Conservation (phyloP, 2,888 invertebrate species). For the Pyralis farinalis region DNA sequence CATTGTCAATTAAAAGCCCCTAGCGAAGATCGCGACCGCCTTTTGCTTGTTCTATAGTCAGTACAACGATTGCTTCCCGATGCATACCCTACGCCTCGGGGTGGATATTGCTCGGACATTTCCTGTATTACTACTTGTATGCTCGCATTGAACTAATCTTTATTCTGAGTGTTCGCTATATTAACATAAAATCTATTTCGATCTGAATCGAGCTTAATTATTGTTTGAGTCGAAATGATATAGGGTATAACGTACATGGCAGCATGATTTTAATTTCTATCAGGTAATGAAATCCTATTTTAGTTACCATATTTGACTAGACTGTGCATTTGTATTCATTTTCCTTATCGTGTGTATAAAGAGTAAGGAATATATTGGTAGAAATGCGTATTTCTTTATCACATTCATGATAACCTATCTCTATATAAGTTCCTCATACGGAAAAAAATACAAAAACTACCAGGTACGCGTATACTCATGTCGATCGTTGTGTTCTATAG, state of each 20-base stretch:
- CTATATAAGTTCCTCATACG: too few relatives aligned
- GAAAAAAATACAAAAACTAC: too few relatives aligned
- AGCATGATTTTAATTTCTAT: slow-evolving; percentile 8
- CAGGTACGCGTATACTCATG: too few relatives aligned
- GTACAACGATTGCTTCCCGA: slow-evolving; percentile 66
- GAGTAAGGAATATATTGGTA: background rate
- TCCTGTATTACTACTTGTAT: slow-evolving; percentile 69
- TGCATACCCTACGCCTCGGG: slow-evolving; percentile 65
- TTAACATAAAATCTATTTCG: slow-evolving; percentile 67
- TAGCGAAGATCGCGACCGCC: slow-evolving; percentile 64
- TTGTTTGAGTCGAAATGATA: slow-evolving; percentile 31
- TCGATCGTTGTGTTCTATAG: too few relatives aligned
- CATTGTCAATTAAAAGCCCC: slow-evolving; percentile 73
- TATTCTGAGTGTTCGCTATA: slow-evolving; percentile 58
- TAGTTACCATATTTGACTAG: background rate
- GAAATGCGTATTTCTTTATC: background rate
- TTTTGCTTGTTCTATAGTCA: slow-evolving; percentile 67
- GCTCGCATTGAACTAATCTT: slow-evolving; percentile 54
- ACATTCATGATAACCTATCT: too few relatives aligned
- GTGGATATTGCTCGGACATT: slow-evolving; percentile 64
- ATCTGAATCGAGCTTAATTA: slow-evolving; percentile 46
- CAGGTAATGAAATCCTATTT: slow-evolving; percentile 1
- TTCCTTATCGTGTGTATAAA: background rate
- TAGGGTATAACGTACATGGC: slow-evolving; percentile 17
- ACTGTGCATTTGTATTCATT: background rate